Base-by-base conservation (phyloP, 2,888 invertebrate species). In the Hylaea fasciaria region DNA sequence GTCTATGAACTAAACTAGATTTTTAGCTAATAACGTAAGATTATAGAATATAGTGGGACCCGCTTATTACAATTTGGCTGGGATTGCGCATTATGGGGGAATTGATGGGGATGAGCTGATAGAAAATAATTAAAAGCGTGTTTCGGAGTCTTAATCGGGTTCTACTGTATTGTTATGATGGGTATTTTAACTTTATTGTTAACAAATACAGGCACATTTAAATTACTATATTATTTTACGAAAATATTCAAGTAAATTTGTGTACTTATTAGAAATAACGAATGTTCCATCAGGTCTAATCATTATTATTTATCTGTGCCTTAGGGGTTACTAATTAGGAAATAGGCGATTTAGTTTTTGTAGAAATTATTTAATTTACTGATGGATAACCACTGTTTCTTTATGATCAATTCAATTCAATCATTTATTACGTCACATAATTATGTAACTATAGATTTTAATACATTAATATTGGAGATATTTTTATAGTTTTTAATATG, bases 291-390 rank as follows among this genome's bases (percentile, higher is more conserved):
- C 14, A 13, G 8, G 37, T 28, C 29, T 43, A 28, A 44, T 29
- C 41, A 35, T 13, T 40, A 28, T 64, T 44, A 43, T 45, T 32
- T 52, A 14, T 46, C 16, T 56, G 64, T 64, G 64, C 61, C 64
- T 64, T 57, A 52, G 53, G 60, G 39, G 35, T 50, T 37, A 55
- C 11, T 32, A 47, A 43, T 54, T 46, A 63, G 54, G 35, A 46
- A 13, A 35, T 50, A 50, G 47, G 13, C 57, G 32, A 47, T 35
- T 45, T 48, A 47, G 28, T 47, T 51, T 60, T 41, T 54, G 57
- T 60, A 60, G 53, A 64, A 64, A 47, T 49, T 53, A 59, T 60
- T 54, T 58, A 40, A 39, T 22, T 40, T 22, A 4, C 55, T 56
- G 55, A 48, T 52, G 48, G 35, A 35, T 49, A 52, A 12, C 52